A percentile compares a stretch with the other conserved stretches of the same genome.
These are phyloP conservation scores for Nipponacmea schrenckii DNA, from an alignment of 2,888 invertebrate genomes.

Conservation along the genomic window DNA sequence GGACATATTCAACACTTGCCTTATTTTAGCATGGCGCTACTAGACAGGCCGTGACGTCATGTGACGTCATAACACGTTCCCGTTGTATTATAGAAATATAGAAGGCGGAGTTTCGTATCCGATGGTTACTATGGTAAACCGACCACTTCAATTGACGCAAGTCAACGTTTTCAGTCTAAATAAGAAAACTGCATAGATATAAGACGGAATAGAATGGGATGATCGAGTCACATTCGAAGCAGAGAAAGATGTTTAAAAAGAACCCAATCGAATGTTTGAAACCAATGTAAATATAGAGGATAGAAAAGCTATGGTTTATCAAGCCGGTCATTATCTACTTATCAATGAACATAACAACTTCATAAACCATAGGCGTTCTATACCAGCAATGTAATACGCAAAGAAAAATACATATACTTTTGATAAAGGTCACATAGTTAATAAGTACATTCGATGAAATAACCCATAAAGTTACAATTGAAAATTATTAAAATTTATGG, in stretches of 20 bases:
- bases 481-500: too few relatives aligned
- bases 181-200: constrained; percentile 1
- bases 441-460: too few relatives aligned
- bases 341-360: too few relatives aligned
- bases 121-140: constrained; percentile 52
- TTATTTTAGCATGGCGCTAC: constrained; percentile 30
- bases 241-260: not conserved
- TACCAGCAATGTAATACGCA: too few relatives aligned
- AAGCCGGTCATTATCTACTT: too few relatives aligned
- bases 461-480: too few relatives aligned
- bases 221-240: not conserved
- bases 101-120: constrained; percentile 54
- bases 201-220: not conserved
- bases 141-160: not conserved
- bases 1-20: constrained; percentile 10
- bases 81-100: constrained; percentile 37
- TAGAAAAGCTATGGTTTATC: too few relatives aligned
- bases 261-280: not conserved
- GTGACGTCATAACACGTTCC: constrained; percentile 26
- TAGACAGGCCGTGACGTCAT: constrained; percentile 37
- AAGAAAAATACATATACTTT: too few relatives aligned
- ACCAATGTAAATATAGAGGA: too few relatives aligned
- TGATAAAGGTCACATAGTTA: too few relatives aligned
- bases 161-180: not conserved
- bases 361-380: too few relatives aligned